A percentile compares a stretch with the other conserved stretches of the same genome.
Evolutionary conservation across 2,797 vertebrate genomes (phyloP).

Genomic region (Sebastes alutus): DNA sequence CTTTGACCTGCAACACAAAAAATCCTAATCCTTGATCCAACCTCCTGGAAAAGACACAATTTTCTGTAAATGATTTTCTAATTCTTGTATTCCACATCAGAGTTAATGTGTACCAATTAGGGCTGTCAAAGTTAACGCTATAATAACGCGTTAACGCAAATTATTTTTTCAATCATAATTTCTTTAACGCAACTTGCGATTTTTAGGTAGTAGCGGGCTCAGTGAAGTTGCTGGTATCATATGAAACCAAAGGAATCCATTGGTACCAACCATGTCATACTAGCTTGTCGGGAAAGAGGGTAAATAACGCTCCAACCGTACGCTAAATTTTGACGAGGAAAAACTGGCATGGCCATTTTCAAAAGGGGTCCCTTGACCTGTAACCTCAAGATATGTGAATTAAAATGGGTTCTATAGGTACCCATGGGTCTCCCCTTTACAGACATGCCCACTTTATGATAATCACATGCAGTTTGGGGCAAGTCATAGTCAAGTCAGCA

Average conservation of each 20-base stretch:
- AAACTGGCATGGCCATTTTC: too few relatives aligned
- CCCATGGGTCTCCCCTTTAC: not conserved
- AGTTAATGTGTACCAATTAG: not conserved
- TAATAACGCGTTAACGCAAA: not conserved
- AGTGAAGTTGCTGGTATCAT: not conserved
- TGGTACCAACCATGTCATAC: not conserved
- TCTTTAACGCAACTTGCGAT: too few relatives aligned
- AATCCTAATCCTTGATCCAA: not conserved
- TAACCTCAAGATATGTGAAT: too few relatives aligned
- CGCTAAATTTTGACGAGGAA: too few relatives aligned
- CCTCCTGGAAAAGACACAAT: not conserved
- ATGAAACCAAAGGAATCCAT: not conserved
- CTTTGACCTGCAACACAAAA: conserved; percentile 19
- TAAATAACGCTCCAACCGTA: not conserved
- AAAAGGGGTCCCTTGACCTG: too few relatives aligned
- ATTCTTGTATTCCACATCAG: not conserved
- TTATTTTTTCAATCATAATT: too few relatives aligned
- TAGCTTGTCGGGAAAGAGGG: not conserved
- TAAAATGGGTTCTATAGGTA: not conserved
- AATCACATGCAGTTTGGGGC: not conserved
- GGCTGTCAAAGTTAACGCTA: not conserved
- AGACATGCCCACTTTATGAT: not conserved
- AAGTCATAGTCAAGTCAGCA: not conserved
- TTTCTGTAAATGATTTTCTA: not conserved
- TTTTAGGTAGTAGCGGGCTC: not conserved